Evolutionary conservation across 1,140 invertebrate species (phyloP), one percentile per base, ranked within the genome.

Genomic region (Bombus balteatus): DNA sequence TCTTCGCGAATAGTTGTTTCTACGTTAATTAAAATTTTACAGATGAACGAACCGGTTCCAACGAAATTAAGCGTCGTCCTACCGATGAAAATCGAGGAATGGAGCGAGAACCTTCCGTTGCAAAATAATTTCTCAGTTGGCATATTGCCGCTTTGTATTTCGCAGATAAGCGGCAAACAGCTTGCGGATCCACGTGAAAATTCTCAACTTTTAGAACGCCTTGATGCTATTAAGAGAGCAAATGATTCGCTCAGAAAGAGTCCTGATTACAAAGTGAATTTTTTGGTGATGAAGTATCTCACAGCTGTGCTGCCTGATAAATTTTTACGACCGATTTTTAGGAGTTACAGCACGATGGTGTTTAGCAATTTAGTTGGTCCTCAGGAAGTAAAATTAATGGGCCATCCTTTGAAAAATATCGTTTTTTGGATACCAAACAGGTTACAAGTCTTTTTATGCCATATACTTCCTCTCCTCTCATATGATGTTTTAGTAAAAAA

Each of bases 291-390:
- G 81, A 92, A 90, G 12, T 92, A 91, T 75, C 43, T 94, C 0
- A 87, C 88, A 0, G 91, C 90, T 0, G 15, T 92, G 6, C 82
- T 94, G 12, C 94, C 94, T 1, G 91, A 90, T 62, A 78, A 57
- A 32, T 18, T 92, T 8, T 71, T 94, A 8, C 90, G 79, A n/a
- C 71, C 81, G 13, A 57, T 93, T 13, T 43, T 94, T 2, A 71
- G 87, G 41, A 94, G 91, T 81, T 89, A 92, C 37, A 92, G 93
- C 43, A 94, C 94, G 1, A 83, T 95, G 81, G 92, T 91, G 0
- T 90, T 95, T 15, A 94, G 93, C 53, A 94, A 95, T 90, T 74
- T 94, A 34, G 90, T 89, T 12, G 94, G 93, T 28, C 94, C 93
- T 25, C 77, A 87, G 25, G 87, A 87, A 78, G 81, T 93, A 1